phyloP scores from a whole-genome alignment of 1,140 invertebrate species.

The Zaprionus ornatus region DNA sequence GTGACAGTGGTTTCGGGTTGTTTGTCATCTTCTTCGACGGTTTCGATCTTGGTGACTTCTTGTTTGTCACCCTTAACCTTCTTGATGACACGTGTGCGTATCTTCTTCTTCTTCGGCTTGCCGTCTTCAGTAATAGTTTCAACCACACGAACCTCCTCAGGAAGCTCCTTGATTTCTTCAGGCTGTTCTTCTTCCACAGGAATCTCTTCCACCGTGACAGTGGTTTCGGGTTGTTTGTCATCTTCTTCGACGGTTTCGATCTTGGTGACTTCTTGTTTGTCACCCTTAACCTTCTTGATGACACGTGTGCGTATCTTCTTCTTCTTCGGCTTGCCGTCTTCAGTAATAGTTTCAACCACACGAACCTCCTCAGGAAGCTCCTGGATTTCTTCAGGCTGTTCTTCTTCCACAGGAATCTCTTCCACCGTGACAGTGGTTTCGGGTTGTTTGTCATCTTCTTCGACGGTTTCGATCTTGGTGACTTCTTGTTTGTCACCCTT shows the following conservation, averaged over 20 bases:
- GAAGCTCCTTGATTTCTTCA: conserved; percentile 33
- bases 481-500: conserved; percentile 74
- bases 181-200: conserved; percentile 28
- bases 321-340: conserved; percentile 24
- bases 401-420: conserved; percentile 36
- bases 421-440: conserved; percentile 67
- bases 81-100: conserved; percentile 64
- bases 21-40: conserved; percentile 82
- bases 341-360: conserved; percentile 12
- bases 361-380: conserved; percentile 37
- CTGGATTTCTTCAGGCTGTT: conserved; percentile 28
- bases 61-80: conserved; percentile 73
- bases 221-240: conserved; percentile 74
- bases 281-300: conserved; percentile 70
- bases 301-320: conserved; percentile 59
- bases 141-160: conserved; percentile 30
- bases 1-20: conserved; percentile 71
- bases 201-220: conserved; percentile 55
- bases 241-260: conserved; percentile 83
- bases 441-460: conserved; percentile 80
- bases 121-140: conserved; percentile 21
- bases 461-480: conserved; percentile 79
- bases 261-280: conserved; percentile 74
- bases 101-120: conserved; percentile 36
- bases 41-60: conserved; percentile 80